These are phyloP conservation scores for Varecia variegata DNA, from an alignment of 2,797 vertebrate genomes.

Conservation along the genomic window DNA sequence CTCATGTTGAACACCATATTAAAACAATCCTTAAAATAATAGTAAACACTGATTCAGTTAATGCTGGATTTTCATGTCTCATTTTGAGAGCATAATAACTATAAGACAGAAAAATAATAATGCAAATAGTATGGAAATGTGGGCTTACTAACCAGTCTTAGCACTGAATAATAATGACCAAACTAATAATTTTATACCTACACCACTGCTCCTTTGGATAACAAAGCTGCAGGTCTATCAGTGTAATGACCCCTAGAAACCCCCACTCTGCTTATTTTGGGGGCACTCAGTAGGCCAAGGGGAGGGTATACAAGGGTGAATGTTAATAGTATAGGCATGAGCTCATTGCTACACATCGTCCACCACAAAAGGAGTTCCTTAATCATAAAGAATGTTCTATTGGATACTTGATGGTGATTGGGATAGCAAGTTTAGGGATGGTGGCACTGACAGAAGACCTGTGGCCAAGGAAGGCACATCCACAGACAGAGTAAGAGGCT, in stretches of 20 bases:
- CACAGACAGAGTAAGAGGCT: neutral
- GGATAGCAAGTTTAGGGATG: neutral
- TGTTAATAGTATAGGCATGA: neutral
- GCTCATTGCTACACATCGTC: neutral
- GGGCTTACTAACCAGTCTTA: neutral
- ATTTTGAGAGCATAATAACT: slow-evolving; percentile 39
- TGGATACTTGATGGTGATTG: neutral
- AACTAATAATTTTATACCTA: neutral
- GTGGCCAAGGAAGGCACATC: neutral
- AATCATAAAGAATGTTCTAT: neutral
- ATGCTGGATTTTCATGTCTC: slow-evolving; percentile 7
- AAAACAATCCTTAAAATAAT: slow-evolving; percentile 54
- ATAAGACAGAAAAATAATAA: slow-evolving; percentile 31
- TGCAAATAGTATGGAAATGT: neutral
- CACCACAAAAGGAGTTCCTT: neutral
- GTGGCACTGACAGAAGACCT: neutral
- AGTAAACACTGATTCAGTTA: slow-evolving; percentile 42
- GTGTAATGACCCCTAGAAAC: neutral
- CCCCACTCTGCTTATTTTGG: neutral
- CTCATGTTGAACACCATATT: neutral
- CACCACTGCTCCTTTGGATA: neutral
- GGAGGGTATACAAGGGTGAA: neutral
- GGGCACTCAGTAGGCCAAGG: neutral
- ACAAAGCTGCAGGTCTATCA: neutral
- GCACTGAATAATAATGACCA: neutral